Evolutionary conservation across 2,888 invertebrate species (phyloP), one percentile per base, ranked within the genome.

Genomic region (Diploptera punctata): DNA sequence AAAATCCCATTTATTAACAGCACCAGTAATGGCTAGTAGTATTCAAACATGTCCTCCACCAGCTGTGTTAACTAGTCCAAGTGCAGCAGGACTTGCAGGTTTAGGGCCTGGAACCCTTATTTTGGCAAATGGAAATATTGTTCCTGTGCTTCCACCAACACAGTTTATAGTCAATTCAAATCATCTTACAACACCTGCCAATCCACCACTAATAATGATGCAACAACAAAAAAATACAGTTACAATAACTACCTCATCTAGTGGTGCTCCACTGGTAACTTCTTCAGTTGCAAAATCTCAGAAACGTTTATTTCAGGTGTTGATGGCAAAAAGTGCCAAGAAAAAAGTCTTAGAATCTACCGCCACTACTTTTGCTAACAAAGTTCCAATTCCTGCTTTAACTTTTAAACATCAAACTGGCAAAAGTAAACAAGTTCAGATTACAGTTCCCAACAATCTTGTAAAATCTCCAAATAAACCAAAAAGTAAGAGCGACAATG

Each of bases 81-180:
- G n/a, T 24, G 16, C 26, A 57, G 9, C 57, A 57, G 29, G 57
- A 57, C 29, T 52, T 10, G 73, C 68, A 26, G 54, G 68, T 9
- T 76, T 83, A 54, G 81, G 82, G 43, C 79, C 83, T 10, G 82
- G 83, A 70, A 82, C 83, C 13, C 77, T 84, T 74, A 80, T 83
- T 60, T 76, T 83, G 68, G 79, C 82, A 3, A 83, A 83, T 73
- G 82, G 82, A 33, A 80, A 79, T 67, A 77, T 83, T 43, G 76
- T 83, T 61, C 82, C 82, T 18, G 77, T 83, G 26, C 71, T 81
- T 68, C 80, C 80, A 18, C 77, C 78, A 47, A 47, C 69, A 13
- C 69, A 26, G 19, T 60, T 60, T 47, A 57, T 68, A 21, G 57
- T 68, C 60, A 60, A 65, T 47, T 49, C 71, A 47, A 71, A 47